Percentiles rank a stretch among this genome's conserved stretches.
Conservation (phyloP, 2,113 vertebrate genomes). For the Ahaetulla prasina region DNA sequence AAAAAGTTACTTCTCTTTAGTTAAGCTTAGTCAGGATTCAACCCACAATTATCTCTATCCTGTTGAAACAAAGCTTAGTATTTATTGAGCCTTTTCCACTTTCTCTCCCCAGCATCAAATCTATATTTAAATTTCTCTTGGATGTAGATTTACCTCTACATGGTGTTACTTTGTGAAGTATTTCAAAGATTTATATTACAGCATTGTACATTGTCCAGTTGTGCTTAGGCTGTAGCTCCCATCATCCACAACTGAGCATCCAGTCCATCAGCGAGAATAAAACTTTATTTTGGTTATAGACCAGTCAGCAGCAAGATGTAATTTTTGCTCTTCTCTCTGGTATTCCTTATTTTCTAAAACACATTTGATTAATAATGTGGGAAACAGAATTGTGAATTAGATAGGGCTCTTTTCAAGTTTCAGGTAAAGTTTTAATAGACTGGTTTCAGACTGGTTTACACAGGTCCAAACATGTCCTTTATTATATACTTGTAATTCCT, state of each 20-base stretch:
- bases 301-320: background rate
- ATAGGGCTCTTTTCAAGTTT: background rate
- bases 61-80: background rate
- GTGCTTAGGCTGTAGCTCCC: background rate
- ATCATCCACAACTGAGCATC: background rate
- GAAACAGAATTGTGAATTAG: background rate
- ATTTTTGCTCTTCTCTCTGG: background rate
- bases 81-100: background rate
- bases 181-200: background rate
- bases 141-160: background rate
- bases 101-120: background rate
- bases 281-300: background rate
- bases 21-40: background rate
- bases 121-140: background rate
- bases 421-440: background rate
- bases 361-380: background rate
- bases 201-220: background rate
- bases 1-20: background rate
- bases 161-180: background rate
- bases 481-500: background rate
- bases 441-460: background rate
- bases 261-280: background rate
- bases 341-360: background rate
- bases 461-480: background rate
- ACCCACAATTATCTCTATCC: background rate